phyloP scores from a whole-genome alignment of 2,888 invertebrate genomes.

The Phymatocera aterrima region DNA sequence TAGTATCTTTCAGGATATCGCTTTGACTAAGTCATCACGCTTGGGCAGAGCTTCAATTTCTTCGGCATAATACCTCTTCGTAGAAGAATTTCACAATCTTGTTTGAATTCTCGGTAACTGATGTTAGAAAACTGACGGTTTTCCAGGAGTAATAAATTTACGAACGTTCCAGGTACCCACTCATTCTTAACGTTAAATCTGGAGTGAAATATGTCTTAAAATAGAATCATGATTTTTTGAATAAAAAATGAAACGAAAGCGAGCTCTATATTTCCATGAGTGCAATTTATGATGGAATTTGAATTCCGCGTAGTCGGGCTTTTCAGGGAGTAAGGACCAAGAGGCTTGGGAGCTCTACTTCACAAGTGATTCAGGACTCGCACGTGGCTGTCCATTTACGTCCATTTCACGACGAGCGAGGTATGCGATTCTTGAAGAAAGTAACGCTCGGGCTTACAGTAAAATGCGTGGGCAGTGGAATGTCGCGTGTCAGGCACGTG shows the following conservation, averaged over 20 bases:
- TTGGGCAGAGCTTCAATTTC: not conserved
- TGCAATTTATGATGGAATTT: constrained; percentile 29
- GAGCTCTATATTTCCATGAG: constrained; percentile 30
- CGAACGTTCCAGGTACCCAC: not conserved
- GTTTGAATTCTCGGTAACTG: not conserved
- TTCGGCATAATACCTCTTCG: not conserved
- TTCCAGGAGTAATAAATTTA: not conserved
- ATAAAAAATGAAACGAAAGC: constrained; percentile 36
- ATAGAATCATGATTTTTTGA: constrained; percentile 20
- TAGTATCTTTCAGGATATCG: constrained; percentile 11
- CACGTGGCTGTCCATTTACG: constrained; percentile 32
- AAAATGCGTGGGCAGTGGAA: not conserved
- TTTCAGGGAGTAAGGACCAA: constrained; percentile 10
- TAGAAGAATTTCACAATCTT: not conserved
- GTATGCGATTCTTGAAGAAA: constrained; percentile 30
- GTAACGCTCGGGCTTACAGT: not conserved
- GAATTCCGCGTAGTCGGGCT: constrained; percentile 24
- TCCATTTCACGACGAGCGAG: constrained; percentile 14
- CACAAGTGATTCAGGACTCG: constrained; percentile 37
- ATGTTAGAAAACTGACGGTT: not conserved
- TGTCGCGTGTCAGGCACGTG: constrained; percentile 36
- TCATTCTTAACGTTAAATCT: constrained; percentile 10
- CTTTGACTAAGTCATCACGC: constrained; percentile 4
- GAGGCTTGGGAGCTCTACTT: constrained; percentile 7
- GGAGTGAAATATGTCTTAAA: not conserved